Evolutionary conservation across 2,888 invertebrate species (phyloP).

Genomic region (Pediacus dermestoides): DNA sequence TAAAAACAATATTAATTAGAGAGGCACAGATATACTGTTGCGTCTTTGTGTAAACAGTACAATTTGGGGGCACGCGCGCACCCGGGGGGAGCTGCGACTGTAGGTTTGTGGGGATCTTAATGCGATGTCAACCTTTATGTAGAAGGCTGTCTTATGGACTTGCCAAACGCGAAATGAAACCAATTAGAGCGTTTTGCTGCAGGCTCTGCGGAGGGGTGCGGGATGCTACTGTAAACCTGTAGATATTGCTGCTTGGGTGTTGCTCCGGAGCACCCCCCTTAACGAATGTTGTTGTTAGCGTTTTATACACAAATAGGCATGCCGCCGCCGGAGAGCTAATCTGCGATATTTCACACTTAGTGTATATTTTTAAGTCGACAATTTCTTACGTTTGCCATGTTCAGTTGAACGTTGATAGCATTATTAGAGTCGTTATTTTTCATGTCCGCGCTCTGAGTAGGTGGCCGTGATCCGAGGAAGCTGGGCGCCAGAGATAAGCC

Average conservation of each 20-base stretch:
- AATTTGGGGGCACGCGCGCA: too few relatives aligned
- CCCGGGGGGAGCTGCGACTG: too few relatives aligned
- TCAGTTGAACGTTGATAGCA: slow-evolving; percentile 42
- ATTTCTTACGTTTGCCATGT: slow-evolving; percentile 37
- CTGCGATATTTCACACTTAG: slow-evolving; percentile 34
- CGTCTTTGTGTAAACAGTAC: too few relatives aligned
- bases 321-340: slow-evolving; percentile 27
- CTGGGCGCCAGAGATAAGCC: slow-evolving; percentile 46
- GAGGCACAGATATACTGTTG: too few relatives aligned
- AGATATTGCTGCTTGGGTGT: slow-evolving; percentile 24
- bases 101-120: too few relatives aligned
- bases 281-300: slow-evolving; percentile 23
- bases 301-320: slow-evolving; percentile 20
- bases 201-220: not conserved
- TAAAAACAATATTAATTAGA: too few relatives aligned
- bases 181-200: slow-evolving; percentile 34
- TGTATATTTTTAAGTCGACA: slow-evolving; percentile 33
- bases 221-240: slow-evolving; percentile 14
- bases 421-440: slow-evolving; percentile 49
- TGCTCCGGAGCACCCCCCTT: slow-evolving; percentile 18
- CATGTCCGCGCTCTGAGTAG: slow-evolving; percentile 35
- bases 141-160: slow-evolving; percentile 26
- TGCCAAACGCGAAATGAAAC: slow-evolving; percentile 41
- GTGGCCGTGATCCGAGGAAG: slow-evolving; percentile 37
- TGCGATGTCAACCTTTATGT: slow-evolving; percentile 17